These are phyloP conservation scores for Cepphus grylle DNA, from an alignment of 2,113 vertebrate species.

Conservation along the genomic window DNA sequence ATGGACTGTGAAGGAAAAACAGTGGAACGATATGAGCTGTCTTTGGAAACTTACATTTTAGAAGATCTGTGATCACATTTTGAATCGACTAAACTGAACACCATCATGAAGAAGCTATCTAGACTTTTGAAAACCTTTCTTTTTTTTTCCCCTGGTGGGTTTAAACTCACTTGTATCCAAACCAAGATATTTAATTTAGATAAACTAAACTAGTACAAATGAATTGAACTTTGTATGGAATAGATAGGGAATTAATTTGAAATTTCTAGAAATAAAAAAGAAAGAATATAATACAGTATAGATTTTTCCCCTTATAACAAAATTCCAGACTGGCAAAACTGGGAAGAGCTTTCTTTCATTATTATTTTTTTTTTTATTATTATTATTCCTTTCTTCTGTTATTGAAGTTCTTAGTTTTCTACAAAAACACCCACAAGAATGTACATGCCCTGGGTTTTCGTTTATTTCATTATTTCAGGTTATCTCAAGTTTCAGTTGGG, in stretches of 20 bases:
- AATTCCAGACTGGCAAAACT: background rate
- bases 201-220: background rate
- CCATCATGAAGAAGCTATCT: background rate
- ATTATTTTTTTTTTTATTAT: background rate
- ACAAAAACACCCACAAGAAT: background rate
- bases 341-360: background rate
- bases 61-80: background rate
- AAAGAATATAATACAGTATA: background rate
- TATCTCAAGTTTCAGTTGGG: background rate
- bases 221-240: background rate
- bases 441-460: background rate
- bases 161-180: background rate
- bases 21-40: background rate
- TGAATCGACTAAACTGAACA: background rate
- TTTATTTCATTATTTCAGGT: conserved; percentile 21
- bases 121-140: background rate
- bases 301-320: background rate
- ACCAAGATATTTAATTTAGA: conserved; percentile 39
- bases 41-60: background rate
- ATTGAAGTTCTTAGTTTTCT: background rate
- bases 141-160: background rate
- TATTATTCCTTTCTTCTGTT: background rate
- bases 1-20: background rate
- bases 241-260: background rate
- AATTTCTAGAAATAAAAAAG: background rate